A percentile compares a stretch with the other conserved stretches of the same genome.
phyloP scores from a whole-genome alignment of 1,140 invertebrate genomes.

The Acromyrmex charruanus region DNA sequence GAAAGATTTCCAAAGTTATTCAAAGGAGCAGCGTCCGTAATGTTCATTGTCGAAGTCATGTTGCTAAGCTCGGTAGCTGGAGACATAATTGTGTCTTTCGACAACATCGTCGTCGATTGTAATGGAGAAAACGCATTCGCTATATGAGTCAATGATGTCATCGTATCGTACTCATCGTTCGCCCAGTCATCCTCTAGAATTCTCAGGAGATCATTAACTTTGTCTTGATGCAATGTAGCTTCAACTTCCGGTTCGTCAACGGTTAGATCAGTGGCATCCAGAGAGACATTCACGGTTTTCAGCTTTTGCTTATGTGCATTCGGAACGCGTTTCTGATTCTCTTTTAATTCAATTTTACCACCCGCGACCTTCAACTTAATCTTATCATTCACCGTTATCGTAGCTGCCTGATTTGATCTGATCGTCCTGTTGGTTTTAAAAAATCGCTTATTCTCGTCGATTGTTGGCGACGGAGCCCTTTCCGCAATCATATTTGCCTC shows the following conservation, averaged over 20 bases:
- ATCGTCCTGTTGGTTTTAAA: conserved; percentile 79
- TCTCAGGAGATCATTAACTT: conserved; percentile 79
- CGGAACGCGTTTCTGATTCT: conserved; percentile 57
- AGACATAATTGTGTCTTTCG: conserved; percentile 78
- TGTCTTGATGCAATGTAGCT: conserved; percentile 63
- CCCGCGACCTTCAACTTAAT: conserved; percentile 78
- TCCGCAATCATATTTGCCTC: not conserved
- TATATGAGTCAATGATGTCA: conserved; percentile 68
- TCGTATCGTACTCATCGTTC: conserved; percentile 81
- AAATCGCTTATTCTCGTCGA: conserved; percentile 80
- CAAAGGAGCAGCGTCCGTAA: conserved; percentile 74
- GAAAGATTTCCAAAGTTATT: conserved; percentile 60
- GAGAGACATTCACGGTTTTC: conserved; percentile 55
- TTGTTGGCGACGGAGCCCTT: conserved; percentile 47
- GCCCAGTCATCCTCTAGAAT: conserved; percentile 84
- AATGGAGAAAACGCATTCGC: conserved; percentile 51
- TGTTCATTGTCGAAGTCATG: conserved; percentile 86
- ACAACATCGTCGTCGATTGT: conserved; percentile 38
- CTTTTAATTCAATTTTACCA: conserved; percentile 68
- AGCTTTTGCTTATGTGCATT: conserved; percentile 46
- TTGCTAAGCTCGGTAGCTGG: conserved; percentile 86
- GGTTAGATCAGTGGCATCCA: conserved; percentile 80
- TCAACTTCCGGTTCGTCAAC: conserved; percentile 79
- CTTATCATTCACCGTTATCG: conserved; percentile 78
- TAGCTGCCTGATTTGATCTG: conserved; percentile 65